Evolutionary conservation across 2,888 invertebrate genomes (phyloP), one percentile per base, ranked within the genome.

Genomic region (Bombylius major): DNA sequence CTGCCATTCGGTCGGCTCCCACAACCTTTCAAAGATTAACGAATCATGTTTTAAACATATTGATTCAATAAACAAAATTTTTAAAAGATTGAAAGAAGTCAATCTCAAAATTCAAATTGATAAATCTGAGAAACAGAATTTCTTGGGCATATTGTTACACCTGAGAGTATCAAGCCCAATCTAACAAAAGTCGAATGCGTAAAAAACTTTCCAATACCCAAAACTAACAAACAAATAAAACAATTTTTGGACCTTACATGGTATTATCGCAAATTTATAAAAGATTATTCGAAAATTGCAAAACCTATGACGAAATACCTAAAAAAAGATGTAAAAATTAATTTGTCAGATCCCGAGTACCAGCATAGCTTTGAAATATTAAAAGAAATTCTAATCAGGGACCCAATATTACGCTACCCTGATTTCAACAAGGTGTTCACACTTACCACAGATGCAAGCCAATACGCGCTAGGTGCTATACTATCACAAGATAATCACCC

Each of bases 1-100:
- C n/a, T n/a, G n/a, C n/a, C n/a, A n/a, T n/a, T n/a, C n/a, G n/a
- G n/a, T n/a, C 69, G 54, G 70, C 72, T 0, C 73, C 75, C 0
- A 64, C 67, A 0, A 71, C 70, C 0, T 71, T 73, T 49, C 71
- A 71, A 61, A 53, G 70, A 6, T 56, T 69, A 32, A 73, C 73
- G 70, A 66, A 71, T 47, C 65, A 63, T 48, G 64, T 73, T 0
- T 56, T 73, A 1, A 4, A 63, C 61, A 63, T 47, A 51, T 59
- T 13, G 33, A 48, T 11, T 53, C 50, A 9, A 23, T 63, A n/a
- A 57, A 9, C 33, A 53, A 56, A 45, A 59, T 62, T 0, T 58
- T 62, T 23, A 14, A 60, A 23, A 53, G 54, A 36, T 53, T 62
- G 5, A 48, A 54, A 53, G 47, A 53, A 31, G 45, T 33, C 3